These are phyloP conservation scores for Coendou prehensilis DNA, from an alignment of 2,797 vertebrate species.

Conservation along the genomic window DNA sequence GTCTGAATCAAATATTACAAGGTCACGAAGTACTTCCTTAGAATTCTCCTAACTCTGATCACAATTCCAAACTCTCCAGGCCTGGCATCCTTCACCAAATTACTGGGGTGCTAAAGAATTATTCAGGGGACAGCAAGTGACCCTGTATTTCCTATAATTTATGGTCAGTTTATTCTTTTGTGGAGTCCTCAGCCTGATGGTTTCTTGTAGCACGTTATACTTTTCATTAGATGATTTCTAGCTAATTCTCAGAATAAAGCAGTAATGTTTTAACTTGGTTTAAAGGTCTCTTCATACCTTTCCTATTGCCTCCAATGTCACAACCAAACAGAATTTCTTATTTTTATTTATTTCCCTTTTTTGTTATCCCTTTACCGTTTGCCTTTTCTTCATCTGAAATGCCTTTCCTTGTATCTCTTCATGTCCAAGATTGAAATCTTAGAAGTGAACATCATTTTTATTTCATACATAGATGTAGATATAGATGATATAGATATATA, in stretches of 20 bases:
- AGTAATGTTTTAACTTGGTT: background rate
- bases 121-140: background rate
- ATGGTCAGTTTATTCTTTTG: background rate
- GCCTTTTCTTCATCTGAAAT: constrained; percentile 26
- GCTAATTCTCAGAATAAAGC: background rate
- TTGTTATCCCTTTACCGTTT: background rate
- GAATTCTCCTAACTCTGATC: background rate
- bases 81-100: background rate
- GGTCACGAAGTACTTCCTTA: background rate
- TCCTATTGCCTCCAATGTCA: background rate
- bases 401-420: background rate
- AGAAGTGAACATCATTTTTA: background rate
- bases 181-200: background rate
- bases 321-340: background rate
- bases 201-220: background rate
- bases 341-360: background rate
- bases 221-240: background rate
- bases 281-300: background rate
- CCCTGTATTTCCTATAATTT: background rate
- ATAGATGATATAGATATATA: background rate
- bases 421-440: constrained; percentile 10
- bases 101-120: background rate
- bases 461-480: background rate
- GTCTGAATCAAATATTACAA: background rate
- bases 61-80: background rate